Percentiles rank a stretch among this genome's conserved stretches.
Evolutionary conservation across 2,888 invertebrate genomes (phyloP).

Genomic region (Limenitis arthemis): DNA sequence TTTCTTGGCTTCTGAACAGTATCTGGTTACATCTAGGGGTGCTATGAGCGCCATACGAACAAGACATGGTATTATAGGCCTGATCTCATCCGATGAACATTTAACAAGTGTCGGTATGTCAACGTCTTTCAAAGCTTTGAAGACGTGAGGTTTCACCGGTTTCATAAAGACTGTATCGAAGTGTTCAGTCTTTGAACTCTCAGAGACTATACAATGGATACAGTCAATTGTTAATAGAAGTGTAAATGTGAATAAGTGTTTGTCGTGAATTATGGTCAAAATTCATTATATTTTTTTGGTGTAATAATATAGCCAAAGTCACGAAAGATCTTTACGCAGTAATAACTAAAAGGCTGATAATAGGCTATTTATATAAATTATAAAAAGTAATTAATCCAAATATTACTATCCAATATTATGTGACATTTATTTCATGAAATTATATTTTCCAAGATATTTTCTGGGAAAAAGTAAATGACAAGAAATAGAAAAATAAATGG

Average conservation of each 20-base stretch:
- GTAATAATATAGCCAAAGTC: slow-evolving; percentile 1
- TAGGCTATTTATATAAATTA: no score
- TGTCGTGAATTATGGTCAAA: neutral
- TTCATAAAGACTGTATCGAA: slow-evolving; percentile 59
- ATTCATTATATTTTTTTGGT: neutral
- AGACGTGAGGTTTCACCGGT: slow-evolving; percentile 78
- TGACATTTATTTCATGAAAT: no score
- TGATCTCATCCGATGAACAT: slow-evolving; percentile 83
- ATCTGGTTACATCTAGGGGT: slow-evolving; percentile 87
- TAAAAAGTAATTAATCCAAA: no score
- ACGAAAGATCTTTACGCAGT: neutral
- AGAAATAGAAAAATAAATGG: no score
- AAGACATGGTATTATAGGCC: slow-evolving; percentile 92
- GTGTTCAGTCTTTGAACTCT: neutral
- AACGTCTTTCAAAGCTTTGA: slow-evolving; percentile 86
- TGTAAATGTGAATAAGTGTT: neutral
- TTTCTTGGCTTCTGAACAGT: slow-evolving; percentile 88
- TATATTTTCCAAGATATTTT: no score
- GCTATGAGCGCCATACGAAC: slow-evolving; percentile 93
- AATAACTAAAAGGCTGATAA: no score
- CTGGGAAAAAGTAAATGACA: no score
- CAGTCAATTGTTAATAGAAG: neutral
- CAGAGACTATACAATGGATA: neutral
- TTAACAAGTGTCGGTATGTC: slow-evolving; percentile 82
- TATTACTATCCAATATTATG: no score